Evolutionary conservation across 2,113 vertebrate genomes (phyloP).

Genomic region (Gavia stellata): DNA sequence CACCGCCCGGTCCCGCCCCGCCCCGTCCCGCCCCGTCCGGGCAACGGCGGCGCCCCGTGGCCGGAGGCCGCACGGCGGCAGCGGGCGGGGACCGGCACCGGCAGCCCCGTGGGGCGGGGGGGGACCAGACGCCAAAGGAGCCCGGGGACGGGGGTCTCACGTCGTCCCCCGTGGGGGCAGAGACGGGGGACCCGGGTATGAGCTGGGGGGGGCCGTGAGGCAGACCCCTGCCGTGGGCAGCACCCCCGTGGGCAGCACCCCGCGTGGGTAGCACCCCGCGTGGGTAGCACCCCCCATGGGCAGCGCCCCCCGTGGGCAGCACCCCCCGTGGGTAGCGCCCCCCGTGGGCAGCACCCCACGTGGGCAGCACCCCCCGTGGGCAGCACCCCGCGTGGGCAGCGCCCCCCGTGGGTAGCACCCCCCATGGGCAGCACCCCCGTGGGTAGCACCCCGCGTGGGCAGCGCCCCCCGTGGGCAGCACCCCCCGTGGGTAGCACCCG

Average conservation of each 20-base stretch:
- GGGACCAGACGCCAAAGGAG: background rate
- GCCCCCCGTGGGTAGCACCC: too few relatives aligned
- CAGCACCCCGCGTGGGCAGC: background rate
- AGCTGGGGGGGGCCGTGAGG: background rate
- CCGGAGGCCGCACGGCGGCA: background rate
- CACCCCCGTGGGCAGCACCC: background rate
- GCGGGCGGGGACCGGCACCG: background rate
- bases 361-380: too few relatives aligned
- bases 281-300: background rate
- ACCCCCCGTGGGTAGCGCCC: too few relatives aligned
- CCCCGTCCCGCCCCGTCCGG: background rate
- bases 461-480: background rate
- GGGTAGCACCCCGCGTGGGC: background rate
- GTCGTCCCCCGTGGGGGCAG: background rate
- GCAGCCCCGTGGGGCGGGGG: background rate
- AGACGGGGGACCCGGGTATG: background rate
- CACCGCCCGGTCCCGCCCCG: background rate
- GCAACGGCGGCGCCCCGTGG: constrained; percentile 1
- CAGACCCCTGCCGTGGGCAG: background rate
- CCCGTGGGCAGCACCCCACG: background rate
- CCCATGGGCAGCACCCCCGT: too few relatives aligned
- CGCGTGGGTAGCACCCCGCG: too few relatives aligned
- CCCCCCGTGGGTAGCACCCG: too few relatives aligned
- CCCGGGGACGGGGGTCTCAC: too few relatives aligned
- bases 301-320: background rate